Evolutionary conservation across 37 sponge, comb jelly and placozoan genomes (phyloP).

Genomic region (Mnemiopsis leidyi): DNA sequence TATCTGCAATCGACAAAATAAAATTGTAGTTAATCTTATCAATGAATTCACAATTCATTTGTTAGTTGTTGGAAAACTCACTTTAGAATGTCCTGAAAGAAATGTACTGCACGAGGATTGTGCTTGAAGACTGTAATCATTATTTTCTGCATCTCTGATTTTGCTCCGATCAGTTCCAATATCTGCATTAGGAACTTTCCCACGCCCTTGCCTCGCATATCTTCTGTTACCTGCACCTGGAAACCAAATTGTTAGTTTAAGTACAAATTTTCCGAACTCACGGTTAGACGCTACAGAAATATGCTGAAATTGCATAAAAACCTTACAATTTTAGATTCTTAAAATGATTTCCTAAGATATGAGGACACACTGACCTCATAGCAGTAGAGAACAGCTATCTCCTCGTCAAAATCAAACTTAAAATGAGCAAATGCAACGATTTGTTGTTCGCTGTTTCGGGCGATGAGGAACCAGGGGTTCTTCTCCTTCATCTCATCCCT

Average conservation of each 20-base stretch:
- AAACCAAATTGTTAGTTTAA: too few species aligned
- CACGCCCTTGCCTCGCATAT: slow-evolving; percentile 2
- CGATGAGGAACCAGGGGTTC: slow-evolving; percentile 47
- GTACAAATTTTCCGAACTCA: too few species aligned
- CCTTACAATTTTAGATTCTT: not conserved
- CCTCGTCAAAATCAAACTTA: slow-evolving; percentile 62
- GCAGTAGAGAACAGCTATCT: slow-evolving; percentile 27
- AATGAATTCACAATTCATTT: too few species aligned
- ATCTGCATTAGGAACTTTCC: slow-evolving; percentile 63
- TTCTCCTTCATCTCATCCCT: slow-evolving; percentile 21
- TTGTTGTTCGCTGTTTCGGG: not conserved
- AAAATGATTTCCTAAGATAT: too few species aligned
- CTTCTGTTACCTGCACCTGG: slow-evolving; percentile 52
- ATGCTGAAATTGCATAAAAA: too few species aligned
- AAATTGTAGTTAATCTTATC: too few species aligned
- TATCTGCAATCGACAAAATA: not conserved
- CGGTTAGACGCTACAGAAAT: too few species aligned
- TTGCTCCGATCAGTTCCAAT: slow-evolving; percentile 34
- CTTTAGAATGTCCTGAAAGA: slow-evolving; percentile 52
- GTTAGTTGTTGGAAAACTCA: slow-evolving; percentile 37
- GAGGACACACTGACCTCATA: slow-evolving; percentile 45
- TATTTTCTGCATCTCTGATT: slow-evolving; percentile 38
- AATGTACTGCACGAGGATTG: slow-evolving; percentile 30
- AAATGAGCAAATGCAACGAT: slow-evolving; percentile 31
- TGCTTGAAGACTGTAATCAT: slow-evolving; percentile 62